A percentile compares a stretch with the other conserved stretches of the same genome.
Conservation (phyloP, 2,888 invertebrate species). For the Baccha elongata region DNA sequence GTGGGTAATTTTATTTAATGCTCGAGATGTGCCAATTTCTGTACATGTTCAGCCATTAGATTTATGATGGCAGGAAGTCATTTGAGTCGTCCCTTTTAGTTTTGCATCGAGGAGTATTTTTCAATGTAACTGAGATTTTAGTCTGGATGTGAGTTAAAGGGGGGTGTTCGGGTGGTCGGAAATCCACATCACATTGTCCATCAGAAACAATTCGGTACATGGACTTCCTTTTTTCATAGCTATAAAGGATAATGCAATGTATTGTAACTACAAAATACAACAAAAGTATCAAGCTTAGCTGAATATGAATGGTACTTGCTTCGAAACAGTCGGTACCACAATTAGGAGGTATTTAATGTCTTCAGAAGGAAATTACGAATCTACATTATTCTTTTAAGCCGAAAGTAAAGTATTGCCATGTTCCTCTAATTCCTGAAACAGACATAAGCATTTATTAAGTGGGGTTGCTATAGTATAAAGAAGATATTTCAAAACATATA, state of each 20-base stretch:
- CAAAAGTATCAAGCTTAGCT: not conserved
- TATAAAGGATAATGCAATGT: constrained; percentile 19
- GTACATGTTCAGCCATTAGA: constrained; percentile 66
- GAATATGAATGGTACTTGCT: not conserved
- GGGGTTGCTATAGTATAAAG: too few species aligned
- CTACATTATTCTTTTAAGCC: too few species aligned
- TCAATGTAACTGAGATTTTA: constrained; percentile 54
- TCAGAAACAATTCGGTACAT: constrained; percentile 20
- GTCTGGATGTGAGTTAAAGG: not conserved
- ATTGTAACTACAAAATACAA: not conserved
- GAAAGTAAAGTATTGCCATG: too few species aligned
- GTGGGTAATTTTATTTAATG: constrained; percentile 71
- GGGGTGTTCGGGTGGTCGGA: not conserved
- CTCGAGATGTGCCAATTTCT: constrained; percentile 73
- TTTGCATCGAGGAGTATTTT: constrained; percentile 45
- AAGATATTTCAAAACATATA: too few species aligned
- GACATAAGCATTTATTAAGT: too few species aligned
- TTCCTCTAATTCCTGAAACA: too few species aligned
- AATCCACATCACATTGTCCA: constrained; percentile 25
- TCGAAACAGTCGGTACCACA: not conserved
- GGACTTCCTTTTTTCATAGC: constrained; percentile 10
- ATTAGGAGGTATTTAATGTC: constrained; percentile 13
- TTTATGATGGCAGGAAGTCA: constrained; percentile 73
- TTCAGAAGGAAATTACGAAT: not conserved
- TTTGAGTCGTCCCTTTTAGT: constrained; percentile 57